Evolutionary conservation across 2,888 invertebrate genomes (phyloP).

Genomic region (Iselma pallidipennis): DNA sequence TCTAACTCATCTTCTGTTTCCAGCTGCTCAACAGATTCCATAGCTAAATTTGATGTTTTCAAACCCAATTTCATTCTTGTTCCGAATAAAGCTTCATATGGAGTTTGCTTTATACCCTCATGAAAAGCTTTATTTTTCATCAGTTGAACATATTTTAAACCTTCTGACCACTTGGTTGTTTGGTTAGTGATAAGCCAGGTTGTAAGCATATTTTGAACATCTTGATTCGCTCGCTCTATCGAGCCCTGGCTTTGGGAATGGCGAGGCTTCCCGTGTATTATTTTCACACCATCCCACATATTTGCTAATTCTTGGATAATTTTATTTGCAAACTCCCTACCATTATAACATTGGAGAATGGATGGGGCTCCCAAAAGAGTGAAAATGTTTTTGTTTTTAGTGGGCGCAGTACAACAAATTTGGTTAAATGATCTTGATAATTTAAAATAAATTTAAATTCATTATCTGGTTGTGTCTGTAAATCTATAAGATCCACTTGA

Average conservation of each 20-base stretch:
- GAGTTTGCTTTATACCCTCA: conserved; percentile 17
- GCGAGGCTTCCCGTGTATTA: conserved; percentile 49
- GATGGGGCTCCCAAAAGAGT: conserved; percentile 47
- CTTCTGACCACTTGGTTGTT: too few species aligned
- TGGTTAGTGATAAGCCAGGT: conserved; percentile 32
- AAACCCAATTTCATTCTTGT: conserved; percentile 17
- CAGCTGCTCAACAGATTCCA: too few species aligned
- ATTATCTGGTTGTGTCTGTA: conserved; percentile 19
- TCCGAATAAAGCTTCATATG: conserved; percentile 20
- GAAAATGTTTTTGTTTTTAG: conserved; percentile 24
- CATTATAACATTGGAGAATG: conserved; percentile 47
- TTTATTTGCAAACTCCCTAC: conserved; percentile 41
- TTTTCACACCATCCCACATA: conserved; percentile 36
- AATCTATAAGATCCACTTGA: conserved; percentile 21
- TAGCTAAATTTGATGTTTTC: too few species aligned
- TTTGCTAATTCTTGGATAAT: conserved; percentile 36
- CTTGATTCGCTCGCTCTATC: conserved; percentile 45
- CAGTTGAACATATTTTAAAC: conserved; percentile 16
- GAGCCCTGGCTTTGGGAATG: conserved; percentile 44
- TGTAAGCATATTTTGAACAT: conserved; percentile 31
- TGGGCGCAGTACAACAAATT: conserved; percentile 19
- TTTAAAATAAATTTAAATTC: conserved; percentile 22
- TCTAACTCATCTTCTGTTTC: too few species aligned
- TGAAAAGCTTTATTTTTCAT: conserved; percentile 18
- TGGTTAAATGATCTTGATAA: conserved; percentile 26